Percentiles rank a stretch among this genome's conserved stretches.
Conservation (phyloP, 2,797 vertebrate genomes). For the Apogon talboti region DNA sequence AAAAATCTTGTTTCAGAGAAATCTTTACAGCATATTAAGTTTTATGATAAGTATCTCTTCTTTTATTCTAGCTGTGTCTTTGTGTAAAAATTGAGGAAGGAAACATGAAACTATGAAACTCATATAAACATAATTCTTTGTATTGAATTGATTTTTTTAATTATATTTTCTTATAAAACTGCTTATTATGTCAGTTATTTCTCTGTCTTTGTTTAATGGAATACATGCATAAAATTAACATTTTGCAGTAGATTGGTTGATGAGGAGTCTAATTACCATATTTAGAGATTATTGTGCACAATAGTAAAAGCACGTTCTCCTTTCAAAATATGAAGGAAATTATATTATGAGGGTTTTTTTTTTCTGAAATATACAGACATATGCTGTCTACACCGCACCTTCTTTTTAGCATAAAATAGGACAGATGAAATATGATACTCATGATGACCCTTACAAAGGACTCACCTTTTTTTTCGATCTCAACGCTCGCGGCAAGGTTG, state of each 20-base stretch:
- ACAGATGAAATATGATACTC: conserved; percentile 37
- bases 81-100: conserved; percentile 26
- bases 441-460: conserved; percentile 28
- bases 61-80: conserved; percentile 39
- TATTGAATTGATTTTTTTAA: not conserved
- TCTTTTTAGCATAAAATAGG: conserved; percentile 13
- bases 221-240: not conserved
- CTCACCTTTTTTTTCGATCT: conserved; percentile 34
- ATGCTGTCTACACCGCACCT: not conserved
- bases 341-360: not conserved
- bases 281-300: not conserved
- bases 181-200: not conserved
- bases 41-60: conserved; percentile 53
- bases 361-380: not conserved
- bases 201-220: not conserved
- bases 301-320: not conserved
- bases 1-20: too few relatives aligned
- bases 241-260: not conserved
- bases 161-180: not conserved
- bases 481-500: conserved; percentile 49
- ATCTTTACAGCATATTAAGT: conserved; percentile 46
- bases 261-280: not conserved
- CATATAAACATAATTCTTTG: conserved; percentile 7
- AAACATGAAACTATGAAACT: conserved; percentile 17
- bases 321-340: not conserved